These are phyloP conservation scores for Pan troglodytes DNA, from an alignment of 2,113 vertebrate species.

Conservation along the genomic window NHGRI_mPanTro3-v2.1_pri NC_072415.2:17785501-17786000, in stretches of 20 bases:
- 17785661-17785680: background rate
- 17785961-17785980: background rate
- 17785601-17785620: conserved; percentile 21
- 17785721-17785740: background rate
- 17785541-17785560: background rate
- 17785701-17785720: background rate
- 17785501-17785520: background rate
- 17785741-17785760: background rate
- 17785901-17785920: background rate
- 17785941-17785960: background rate
- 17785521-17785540: background rate
- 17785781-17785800: background rate
- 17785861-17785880: background rate
- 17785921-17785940: background rate
- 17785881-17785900: background rate
- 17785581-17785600: background rate
- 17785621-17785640: background rate
- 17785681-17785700: background rate
- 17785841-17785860: background rate
- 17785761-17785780: background rate
- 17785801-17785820: background rate
- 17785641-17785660: background rate
- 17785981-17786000: background rate
- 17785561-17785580: conserved; percentile 29
- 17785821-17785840: background rate